Percentiles rank a stretch among this genome's conserved stretches.
Evolutionary conservation across 2,797 vertebrate genomes (phyloP).

Genomic region (Crotalus adamanteus): DNA sequence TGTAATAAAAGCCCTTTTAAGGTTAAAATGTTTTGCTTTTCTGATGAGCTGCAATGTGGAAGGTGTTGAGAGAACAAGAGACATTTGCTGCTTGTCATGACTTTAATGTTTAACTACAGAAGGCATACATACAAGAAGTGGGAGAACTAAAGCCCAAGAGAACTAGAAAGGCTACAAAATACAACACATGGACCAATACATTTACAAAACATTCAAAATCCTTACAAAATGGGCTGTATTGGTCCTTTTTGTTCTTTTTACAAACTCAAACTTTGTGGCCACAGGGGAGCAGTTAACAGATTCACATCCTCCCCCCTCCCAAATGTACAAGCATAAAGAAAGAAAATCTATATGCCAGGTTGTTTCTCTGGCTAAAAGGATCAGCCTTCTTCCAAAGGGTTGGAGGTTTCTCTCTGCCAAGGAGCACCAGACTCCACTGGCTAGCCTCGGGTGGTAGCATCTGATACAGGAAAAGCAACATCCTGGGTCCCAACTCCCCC

Average conservation of each 20-base stretch:
- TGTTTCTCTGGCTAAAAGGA: slow-evolving; percentile 60
- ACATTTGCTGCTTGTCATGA: slow-evolving; percentile 78
- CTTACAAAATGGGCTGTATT: slow-evolving; percentile 97
- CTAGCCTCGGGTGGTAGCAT: slow-evolving; percentile 36
- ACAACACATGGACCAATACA: slow-evolving; percentile 95
- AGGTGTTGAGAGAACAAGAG: slow-evolving; percentile 59
- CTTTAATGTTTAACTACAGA: slow-evolving; percentile 92
- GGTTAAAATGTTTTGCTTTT: neutral
- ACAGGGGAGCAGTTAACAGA: slow-evolving; percentile 43
- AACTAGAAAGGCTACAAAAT: slow-evolving; percentile 98
- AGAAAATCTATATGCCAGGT: slow-evolving; percentile 58
- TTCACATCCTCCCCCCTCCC: slow-evolving; percentile 68
- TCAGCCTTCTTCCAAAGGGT: slow-evolving; percentile 53
- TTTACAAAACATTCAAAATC: slow-evolving; percentile 98
- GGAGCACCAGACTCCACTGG: slow-evolving; percentile 24
- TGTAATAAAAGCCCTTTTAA: neutral
- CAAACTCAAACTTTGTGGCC: slow-evolving; percentile 76
- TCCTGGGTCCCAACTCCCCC: slow-evolving; percentile 21
- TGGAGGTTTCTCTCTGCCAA: slow-evolving; percentile 37
- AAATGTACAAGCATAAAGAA: slow-evolving; percentile 85
- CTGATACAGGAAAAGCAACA: slow-evolving; percentile 35
- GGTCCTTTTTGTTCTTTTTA: slow-evolving; percentile 90
- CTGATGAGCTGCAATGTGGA: neutral
- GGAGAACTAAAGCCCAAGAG: slow-evolving; percentile 88
- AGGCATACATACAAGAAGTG: slow-evolving; percentile 94